Conservation (phyloP, 2,888 invertebrate species). For the Caenorhabditis sp. region DNA sequence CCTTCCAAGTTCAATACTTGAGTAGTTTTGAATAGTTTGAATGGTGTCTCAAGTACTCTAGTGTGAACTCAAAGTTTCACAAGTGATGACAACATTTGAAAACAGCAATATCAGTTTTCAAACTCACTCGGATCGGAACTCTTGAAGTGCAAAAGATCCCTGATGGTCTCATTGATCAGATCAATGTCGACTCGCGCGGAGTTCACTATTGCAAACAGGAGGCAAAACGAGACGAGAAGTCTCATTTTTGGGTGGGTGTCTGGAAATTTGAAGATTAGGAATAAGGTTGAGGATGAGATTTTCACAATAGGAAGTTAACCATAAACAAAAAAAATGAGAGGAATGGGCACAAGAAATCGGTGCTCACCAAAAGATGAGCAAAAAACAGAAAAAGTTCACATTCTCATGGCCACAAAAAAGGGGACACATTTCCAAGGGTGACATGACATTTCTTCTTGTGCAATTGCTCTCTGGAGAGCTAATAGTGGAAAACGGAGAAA, state of each 20-base stretch:
- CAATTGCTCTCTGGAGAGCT: slow-evolving; percentile 54
- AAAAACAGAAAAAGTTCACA: slow-evolving; percentile 22
- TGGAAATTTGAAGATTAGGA: not conserved
- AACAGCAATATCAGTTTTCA: not conserved
- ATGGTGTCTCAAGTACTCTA: too few species aligned
- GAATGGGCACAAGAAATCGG: not conserved
- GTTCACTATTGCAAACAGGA: slow-evolving; percentile 33
- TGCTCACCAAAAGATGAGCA: not conserved
- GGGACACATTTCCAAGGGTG: not conserved
- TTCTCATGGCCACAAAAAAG: slow-evolving; percentile 35
- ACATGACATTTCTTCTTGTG: slow-evolving; percentile 20
- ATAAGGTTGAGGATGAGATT: not conserved
- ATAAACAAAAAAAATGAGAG: not conserved
- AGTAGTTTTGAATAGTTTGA: too few species aligned
- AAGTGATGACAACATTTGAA: not conserved
- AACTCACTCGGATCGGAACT: slow-evolving; percentile 55
- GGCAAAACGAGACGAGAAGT: slow-evolving; percentile 48
- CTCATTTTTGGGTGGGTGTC: slow-evolving; percentile 31
- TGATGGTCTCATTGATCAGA: slow-evolving; percentile 64
- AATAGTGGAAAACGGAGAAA: slow-evolving; percentile 10
- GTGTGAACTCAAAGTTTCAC: too few species aligned
- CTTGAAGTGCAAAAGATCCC: slow-evolving; percentile 58
- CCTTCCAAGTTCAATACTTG: too few species aligned
- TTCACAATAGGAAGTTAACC: too few species aligned
- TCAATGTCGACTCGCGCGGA: slow-evolving; percentile 60